A percentile compares a stretch with the other conserved stretches of the same genome.
phyloP scores from a whole-genome alignment of 1,140 invertebrate genomes.

The Calliphora vicina region DNA sequence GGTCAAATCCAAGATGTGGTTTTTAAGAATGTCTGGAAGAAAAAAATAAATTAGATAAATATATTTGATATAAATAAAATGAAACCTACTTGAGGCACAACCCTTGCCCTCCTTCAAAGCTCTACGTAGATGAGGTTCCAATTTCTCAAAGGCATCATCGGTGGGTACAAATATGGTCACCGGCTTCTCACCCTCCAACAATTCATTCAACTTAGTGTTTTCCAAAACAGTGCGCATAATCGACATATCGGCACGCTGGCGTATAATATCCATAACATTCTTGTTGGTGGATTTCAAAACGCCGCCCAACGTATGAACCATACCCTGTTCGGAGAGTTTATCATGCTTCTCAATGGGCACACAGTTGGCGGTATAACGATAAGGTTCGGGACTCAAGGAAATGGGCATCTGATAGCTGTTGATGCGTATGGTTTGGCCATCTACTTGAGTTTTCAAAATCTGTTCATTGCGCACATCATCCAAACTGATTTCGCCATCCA shows the following conservation, averaged over 20 bases:
- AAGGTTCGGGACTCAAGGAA: slow-evolving; percentile 56
- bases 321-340: slow-evolving; percentile 70
- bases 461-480: slow-evolving; percentile 65
- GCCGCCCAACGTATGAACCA: slow-evolving; percentile 73
- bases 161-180: slow-evolving; percentile 73
- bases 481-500: slow-evolving; percentile 63
- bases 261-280: slow-evolving; percentile 63
- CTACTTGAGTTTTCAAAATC: slow-evolving; percentile 62
- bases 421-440: slow-evolving; percentile 68
- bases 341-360: slow-evolving; percentile 64
- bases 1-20: slow-evolving; percentile 73
- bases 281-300: slow-evolving; percentile 68
- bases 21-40: slow-evolving; percentile 68
- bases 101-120: slow-evolving; percentile 64
- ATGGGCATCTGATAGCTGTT: slow-evolving; percentile 68
- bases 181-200: slow-evolving; percentile 66
- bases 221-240: slow-evolving; percentile 60
- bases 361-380: slow-evolving; percentile 67
- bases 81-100: slow-evolving; percentile 62
- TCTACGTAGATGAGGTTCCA: slow-evolving; percentile 62
- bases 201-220: slow-evolving; percentile 57
- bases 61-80: neutral
- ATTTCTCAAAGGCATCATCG: slow-evolving; percentile 70
- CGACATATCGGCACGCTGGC: slow-evolving; percentile 60
- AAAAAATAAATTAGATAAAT: neutral